phyloP scores from a whole-genome alignment of 1,140 invertebrate genomes.

The Spodoptera frugiperda region DNA sequence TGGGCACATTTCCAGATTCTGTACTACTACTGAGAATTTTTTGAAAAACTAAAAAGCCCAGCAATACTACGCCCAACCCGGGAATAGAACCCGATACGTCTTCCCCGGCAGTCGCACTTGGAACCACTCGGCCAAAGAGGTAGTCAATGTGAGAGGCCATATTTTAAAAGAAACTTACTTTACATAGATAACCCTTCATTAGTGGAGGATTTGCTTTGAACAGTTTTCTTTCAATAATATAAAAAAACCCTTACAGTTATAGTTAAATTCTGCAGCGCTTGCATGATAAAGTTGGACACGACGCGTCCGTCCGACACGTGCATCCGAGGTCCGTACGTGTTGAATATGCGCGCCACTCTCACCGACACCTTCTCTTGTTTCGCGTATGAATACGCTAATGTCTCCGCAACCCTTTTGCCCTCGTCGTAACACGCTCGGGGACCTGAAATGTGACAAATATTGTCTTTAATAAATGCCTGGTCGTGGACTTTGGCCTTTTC shows the following conservation, averaged over 20 bases:
- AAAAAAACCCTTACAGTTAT: constrained; percentile 92
- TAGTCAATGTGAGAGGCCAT: too few relatives aligned
- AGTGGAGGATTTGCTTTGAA: not conserved
- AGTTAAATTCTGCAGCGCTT: constrained; percentile 97
- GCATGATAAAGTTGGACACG: constrained; percentile 99
- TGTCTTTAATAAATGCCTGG: not conserved
- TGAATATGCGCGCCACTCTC: constrained; percentile 98
- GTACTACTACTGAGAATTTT: too few relatives aligned
- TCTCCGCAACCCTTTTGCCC: constrained; percentile 98
- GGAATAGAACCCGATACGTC: too few relatives aligned
- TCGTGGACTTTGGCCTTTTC: not conserved
- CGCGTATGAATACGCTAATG: constrained; percentile 98
- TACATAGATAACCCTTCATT: not conserved
- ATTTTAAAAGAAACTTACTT: not conserved
- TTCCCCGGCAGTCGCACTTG: too few relatives aligned
- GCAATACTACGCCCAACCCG: too few relatives aligned
- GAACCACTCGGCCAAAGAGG: too few relatives aligned
- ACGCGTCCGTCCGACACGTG: constrained; percentile 99
- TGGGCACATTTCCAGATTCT: too few relatives aligned
- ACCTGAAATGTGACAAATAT: constrained; percentile 82
- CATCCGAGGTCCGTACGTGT: constrained; percentile 99
- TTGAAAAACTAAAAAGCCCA: too few relatives aligned
- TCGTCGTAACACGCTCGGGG: constrained; percentile 99
- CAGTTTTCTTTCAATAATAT: not conserved
- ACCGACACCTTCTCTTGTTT: constrained; percentile 98